phyloP scores from a whole-genome alignment of 2,797 vertebrate genomes.

The Gymnoscopelus braueri region DNA sequence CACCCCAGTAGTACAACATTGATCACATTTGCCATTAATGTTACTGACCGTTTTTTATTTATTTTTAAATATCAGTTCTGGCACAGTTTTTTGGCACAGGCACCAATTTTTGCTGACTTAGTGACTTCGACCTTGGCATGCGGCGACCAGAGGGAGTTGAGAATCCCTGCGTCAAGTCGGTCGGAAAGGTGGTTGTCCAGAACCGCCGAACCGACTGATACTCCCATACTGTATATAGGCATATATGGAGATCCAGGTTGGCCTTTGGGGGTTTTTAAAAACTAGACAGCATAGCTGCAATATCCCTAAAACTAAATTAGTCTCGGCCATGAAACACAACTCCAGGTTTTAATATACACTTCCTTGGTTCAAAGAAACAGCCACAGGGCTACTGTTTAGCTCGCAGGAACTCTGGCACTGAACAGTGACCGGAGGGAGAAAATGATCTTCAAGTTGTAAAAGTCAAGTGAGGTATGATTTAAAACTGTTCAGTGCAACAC shows the following conservation, averaged over 20 bases:
- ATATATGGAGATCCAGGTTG: no score
- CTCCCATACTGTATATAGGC: no score
- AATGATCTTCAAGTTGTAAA: slow-evolving; percentile 3
- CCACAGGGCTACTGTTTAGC: slow-evolving; percentile 28
- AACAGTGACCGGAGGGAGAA: slow-evolving; percentile 35
- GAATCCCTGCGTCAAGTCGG: no score
- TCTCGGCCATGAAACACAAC: background rate
- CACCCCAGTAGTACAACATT: no score
- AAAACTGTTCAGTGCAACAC: slow-evolving; percentile 26
- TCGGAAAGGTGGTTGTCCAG: no score
- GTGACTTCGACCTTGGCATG: background rate
- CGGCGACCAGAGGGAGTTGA: no score
- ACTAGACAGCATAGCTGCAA: background rate
- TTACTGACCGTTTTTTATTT: no score
- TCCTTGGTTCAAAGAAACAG: background rate
- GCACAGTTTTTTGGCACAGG: no score
- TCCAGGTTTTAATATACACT: background rate
- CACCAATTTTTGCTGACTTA: background rate
- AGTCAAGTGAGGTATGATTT: slow-evolving; percentile 33
- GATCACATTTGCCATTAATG: no score
- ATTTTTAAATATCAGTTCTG: no score
- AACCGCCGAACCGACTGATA: no score
- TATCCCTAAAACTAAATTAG: background rate
- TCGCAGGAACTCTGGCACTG: slow-evolving; percentile 24
- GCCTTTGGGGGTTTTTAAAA: background rate